phyloP scores from a whole-genome alignment of 2,113 vertebrate species.

The Pluvianellus socialis region DNA sequence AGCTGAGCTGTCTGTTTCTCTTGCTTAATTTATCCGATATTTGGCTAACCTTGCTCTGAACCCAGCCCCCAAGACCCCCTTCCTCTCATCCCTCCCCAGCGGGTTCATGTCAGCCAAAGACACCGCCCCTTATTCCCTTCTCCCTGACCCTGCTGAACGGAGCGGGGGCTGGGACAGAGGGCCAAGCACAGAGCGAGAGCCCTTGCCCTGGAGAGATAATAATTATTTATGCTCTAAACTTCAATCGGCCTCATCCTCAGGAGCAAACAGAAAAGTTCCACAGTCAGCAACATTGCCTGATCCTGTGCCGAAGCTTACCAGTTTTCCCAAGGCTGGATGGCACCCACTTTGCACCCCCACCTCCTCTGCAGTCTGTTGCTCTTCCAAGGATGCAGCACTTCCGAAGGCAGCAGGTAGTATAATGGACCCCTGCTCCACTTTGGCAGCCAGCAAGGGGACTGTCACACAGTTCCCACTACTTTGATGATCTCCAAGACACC shows the following conservation, averaged over 20 bases:
- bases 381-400: not conserved
- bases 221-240: constrained; percentile 25
- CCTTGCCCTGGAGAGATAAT: not conserved
- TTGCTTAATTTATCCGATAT: constrained; percentile 91
- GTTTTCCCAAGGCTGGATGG: not conserved
- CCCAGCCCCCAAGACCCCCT: constrained; percentile 84
- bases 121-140: constrained; percentile 34
- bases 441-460: not conserved
- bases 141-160: constrained; percentile 33
- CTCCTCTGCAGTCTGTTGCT: not conserved
- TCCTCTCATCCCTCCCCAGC: constrained; percentile 74
- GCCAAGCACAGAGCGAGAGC: not conserved
- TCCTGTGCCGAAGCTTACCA: not conserved
- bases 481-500: not conserved
- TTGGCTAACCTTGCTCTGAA: constrained; percentile 99
- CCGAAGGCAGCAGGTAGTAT: rapidly evolving
- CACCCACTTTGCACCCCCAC: not conserved
- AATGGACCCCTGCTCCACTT: rapidly evolving
- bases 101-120: constrained; percentile 62
- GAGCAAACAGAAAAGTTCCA: constrained; percentile 38
- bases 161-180: constrained; percentile 20
- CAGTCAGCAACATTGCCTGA: not conserved
- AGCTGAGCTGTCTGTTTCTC: constrained; percentile 84
- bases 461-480: rapidly evolving
- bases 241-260: not conserved